Base-by-base conservation (phyloP, 2,797 vertebrate species). In the Cyclopterus lumpus region DNA sequence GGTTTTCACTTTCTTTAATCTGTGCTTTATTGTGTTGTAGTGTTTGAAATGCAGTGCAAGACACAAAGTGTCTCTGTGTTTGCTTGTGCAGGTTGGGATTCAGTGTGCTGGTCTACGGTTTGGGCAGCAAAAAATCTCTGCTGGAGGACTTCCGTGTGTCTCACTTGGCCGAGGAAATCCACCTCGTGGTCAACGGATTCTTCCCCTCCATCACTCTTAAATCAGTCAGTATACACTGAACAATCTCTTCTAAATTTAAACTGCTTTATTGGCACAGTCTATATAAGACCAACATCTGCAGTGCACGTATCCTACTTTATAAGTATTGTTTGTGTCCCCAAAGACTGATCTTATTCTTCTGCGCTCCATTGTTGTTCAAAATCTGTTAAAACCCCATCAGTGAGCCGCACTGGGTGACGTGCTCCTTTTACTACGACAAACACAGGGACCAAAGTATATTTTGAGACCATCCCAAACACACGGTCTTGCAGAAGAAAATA, bases 171-270 rank as follows among this genome's bases (percentile, higher is more conserved):
- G 85, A 96, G 84, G 95, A 94, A 67, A 61, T 97, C 78, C 97
- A 99, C 67, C 81, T 99, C 64, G 98, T 99, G 85, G 91, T 99
- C 92, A 99, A 99, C 32, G 98, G 98, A 71, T 99, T 98, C 88
- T 99, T 99, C 85, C 98, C 98, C 49, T 97, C 97, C 75, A 97
- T 99, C 69, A 98, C 95, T 48, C 95, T 99, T 42, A 99, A 96
- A 95, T 96, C 96, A 58, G 98, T 99, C 28, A 75, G 94, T 93
- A 60, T 59, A 5, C 30, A 48, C 18, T 10, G 3, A 32, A 24
- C 30, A 3, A 10, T 16, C 3, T 24, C 4, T 28, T 66, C 6
- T 8, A 24, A 11, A 2, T 51, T n/a, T 1, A 30, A 49, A 53
- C 15, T 10, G n/a, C 26, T 62, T 46, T 26, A 54, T 54, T 55